These are phyloP conservation scores for Automeris io DNA, from an alignment of 2,888 invertebrate genomes.

Conservation along the genomic window DNA sequence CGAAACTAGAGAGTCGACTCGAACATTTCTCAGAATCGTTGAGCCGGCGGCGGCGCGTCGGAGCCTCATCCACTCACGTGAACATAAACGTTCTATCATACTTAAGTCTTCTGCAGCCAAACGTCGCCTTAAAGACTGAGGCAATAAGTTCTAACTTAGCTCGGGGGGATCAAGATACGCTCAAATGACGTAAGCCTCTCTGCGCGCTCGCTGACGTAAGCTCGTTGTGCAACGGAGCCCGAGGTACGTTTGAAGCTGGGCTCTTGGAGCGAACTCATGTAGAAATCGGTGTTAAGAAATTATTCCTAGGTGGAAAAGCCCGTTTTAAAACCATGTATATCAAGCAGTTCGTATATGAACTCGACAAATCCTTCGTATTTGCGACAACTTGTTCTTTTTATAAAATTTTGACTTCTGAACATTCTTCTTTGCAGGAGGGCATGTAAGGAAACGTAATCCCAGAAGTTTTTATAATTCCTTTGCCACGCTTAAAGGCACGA, in stretches of 20 bases:
- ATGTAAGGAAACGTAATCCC: too few species aligned
- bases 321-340: conserved; percentile 39
- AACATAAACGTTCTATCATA: conserved; percentile 73
- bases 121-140: conserved; percentile 37
- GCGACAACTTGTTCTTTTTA: too few species aligned
- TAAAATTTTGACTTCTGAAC: too few species aligned
- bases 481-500: too few species aligned
- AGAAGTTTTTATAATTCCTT: too few species aligned
- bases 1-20: conserved; percentile 67
- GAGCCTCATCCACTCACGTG: conserved; percentile 75
- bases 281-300: conserved; percentile 72
- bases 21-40: conserved; percentile 72
- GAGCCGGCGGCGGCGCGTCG: conserved; percentile 71
- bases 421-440: too few species aligned
- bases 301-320: conserved; percentile 52
- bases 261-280: conserved; percentile 67
- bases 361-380: too few species aligned
- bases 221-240: conserved; percentile 74
- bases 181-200: conserved; percentile 73
- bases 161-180: conserved; percentile 44
- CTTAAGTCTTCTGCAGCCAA: conserved; percentile 37
- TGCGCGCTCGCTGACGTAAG: conserved; percentile 74
- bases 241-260: conserved; percentile 69
- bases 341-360: too few species aligned
- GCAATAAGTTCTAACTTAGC: conserved; percentile 52